Evolutionary conservation across 2,888 invertebrate species (phyloP).

Genomic region (Liopterus haemorrhoidalis): DNA sequence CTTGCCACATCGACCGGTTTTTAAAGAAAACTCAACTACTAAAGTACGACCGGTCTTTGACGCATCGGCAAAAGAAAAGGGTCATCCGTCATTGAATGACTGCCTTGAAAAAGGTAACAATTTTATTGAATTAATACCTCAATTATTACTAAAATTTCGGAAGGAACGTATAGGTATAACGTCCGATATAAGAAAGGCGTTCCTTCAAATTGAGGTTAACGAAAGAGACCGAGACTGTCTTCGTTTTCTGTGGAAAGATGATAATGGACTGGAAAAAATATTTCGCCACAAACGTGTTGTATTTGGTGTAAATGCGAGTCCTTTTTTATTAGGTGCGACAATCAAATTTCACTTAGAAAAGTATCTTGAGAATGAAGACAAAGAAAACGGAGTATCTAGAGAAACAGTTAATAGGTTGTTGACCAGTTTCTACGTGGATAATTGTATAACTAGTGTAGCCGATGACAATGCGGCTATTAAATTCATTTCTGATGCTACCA

Average conservation of each 20-base stretch:
- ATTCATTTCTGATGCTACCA: not conserved
- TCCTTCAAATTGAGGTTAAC: constrained; percentile 31
- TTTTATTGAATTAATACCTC: constrained; percentile 31
- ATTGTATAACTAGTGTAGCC: constrained; percentile 28
- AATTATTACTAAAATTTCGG: constrained; percentile 26
- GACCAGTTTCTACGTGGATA: constrained; percentile 31
- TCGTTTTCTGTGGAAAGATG: constrained; percentile 33
- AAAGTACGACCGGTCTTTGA: constrained; percentile 35
- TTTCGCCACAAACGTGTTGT: constrained; percentile 25
- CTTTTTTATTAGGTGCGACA: constrained; percentile 27
- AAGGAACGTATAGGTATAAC: constrained; percentile 25
- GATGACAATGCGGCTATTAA: not conserved
- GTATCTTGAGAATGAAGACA: not conserved
- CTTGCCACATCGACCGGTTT: constrained; percentile 33
- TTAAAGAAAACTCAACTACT: constrained; percentile 30
- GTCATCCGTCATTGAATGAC: constrained; percentile 35
- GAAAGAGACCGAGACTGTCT: constrained; percentile 32
- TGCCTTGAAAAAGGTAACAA: constrained; percentile 34
- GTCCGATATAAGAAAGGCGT: constrained; percentile 34
- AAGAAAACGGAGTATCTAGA: not conserved
- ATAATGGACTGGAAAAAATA: constrained; percentile 8
- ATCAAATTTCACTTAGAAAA: constrained; percentile 14
- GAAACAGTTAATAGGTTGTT: constrained; percentile 22
- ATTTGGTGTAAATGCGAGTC: constrained; percentile 27
- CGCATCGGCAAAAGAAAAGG: constrained; percentile 28